These are phyloP conservation scores for Camponotus fellah DNA, from an alignment of 2,888 invertebrate genomes.

Conservation along the genomic window DNA sequence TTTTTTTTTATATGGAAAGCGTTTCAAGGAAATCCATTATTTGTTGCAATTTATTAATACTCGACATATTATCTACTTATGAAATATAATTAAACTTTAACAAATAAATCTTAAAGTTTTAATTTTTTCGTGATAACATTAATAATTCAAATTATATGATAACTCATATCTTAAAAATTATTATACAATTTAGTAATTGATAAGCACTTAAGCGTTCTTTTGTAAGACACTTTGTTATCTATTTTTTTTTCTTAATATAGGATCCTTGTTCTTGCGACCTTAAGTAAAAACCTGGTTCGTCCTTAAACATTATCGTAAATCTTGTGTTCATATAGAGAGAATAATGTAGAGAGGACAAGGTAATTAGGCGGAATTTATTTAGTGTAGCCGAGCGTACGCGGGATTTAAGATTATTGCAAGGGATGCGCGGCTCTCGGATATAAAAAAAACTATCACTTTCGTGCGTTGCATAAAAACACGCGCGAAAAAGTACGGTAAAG, in stretches of 20 bases:
- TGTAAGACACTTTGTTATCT: neutral
- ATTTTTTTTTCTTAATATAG: slow-evolving; percentile 1
- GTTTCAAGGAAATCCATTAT: neutral
- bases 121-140: neutral
- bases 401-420: slow-evolving; percentile 63
- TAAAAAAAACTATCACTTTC: slow-evolving; percentile 57
- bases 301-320: slow-evolving; percentile 53
- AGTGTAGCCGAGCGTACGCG: slow-evolving; percentile 48
- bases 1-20: neutral
- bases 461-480: slow-evolving; percentile 42
- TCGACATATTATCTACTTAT: neutral
- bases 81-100: neutral
- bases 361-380: slow-evolving; percentile 63
- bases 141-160: neutral
- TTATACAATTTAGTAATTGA: neutral
- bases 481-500: slow-evolving; percentile 36
- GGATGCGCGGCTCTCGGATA: slow-evolving; percentile 37
- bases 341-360: slow-evolving; percentile 59
- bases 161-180: neutral
- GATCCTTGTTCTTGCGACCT: neutral
- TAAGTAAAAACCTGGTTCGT: slow-evolving; percentile 38
- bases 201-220: neutral
- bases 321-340: slow-evolving; percentile 49
- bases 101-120: slow-evolving; percentile 7
- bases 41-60: neutral